These are phyloP conservation scores for Tiaroga cobitis DNA, from an alignment of 2,797 vertebrate species.

Conservation along the genomic window DNA sequence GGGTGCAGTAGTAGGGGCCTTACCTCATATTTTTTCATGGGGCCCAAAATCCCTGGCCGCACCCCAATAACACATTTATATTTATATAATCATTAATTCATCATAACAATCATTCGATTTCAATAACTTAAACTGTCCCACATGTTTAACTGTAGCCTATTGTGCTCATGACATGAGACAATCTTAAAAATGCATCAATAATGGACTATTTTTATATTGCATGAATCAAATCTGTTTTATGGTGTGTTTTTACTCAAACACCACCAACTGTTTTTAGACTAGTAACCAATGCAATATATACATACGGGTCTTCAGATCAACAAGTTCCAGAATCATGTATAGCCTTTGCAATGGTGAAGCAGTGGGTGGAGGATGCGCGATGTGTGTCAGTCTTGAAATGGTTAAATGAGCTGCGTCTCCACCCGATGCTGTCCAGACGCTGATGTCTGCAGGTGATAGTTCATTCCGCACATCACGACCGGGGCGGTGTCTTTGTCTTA, in stretches of 20 bases:
- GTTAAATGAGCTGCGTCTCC: conserved; percentile 69
- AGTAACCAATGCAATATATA: background rate
- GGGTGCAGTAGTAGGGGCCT: no score
- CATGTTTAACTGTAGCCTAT: no score
- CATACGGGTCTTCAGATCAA: conserved; percentile 8
- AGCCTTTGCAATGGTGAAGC: background rate
- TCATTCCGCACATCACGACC: conserved; percentile 68
- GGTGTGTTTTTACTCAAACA: background rate
- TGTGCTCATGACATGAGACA: background rate
- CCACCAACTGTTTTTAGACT: background rate
- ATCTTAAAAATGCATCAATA: background rate
- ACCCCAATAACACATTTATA: background rate
- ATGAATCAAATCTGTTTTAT: background rate
- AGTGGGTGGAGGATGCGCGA: background rate
- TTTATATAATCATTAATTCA: background rate
- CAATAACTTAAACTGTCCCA: background rate
- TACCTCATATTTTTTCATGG: no score
- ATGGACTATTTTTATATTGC: background rate
- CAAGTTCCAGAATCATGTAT: conserved; percentile 6
- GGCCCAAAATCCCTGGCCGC: no score
- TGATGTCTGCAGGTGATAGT: conserved; percentile 82
- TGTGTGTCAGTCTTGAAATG: conserved; percentile 50
- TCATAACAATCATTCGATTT: background rate
- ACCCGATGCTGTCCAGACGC: conserved; percentile 65
- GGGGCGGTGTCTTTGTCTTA: conserved; percentile 78